Percentiles rank a stretch among this genome's conserved stretches.
phyloP scores from a whole-genome alignment of 2,113 vertebrate species.

The Bagarius yarrelli region DNA sequence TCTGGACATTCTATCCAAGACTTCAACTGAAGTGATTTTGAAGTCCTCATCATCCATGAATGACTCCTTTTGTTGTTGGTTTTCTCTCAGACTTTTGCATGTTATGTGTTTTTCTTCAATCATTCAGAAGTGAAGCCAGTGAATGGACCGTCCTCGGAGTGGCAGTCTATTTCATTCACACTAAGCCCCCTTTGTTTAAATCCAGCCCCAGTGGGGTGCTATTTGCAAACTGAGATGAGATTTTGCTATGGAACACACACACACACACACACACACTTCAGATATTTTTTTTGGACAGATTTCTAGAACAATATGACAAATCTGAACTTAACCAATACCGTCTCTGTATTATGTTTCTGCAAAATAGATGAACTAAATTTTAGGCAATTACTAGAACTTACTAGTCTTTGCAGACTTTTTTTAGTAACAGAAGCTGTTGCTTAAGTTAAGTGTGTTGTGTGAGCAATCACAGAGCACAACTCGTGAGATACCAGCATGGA shows the following conservation, averaged over 20 bases:
- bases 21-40: conserved; percentile 52
- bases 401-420: background rate
- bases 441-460: background rate
- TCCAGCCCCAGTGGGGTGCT: conserved; percentile 29
- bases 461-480: background rate
- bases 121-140: conserved; percentile 43
- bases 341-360: background rate
- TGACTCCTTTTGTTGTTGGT: conserved; percentile 32
- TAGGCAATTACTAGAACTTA: background rate
- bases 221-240: conserved; percentile 42
- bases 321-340: background rate
- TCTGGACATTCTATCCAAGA: conserved; percentile 47
- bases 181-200: conserved; percentile 42
- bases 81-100: conserved; percentile 32
- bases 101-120: conserved; percentile 33
- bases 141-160: conserved; percentile 40
- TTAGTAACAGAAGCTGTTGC: background rate
- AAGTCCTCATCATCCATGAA: conserved; percentile 36
- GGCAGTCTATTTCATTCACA: conserved; percentile 39
- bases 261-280: background rate
- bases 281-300: background rate
- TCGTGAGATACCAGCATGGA: background rate
- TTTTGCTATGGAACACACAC: conserved; percentile 18
- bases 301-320: background rate
- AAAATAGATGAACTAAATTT: background rate